phyloP scores from a whole-genome alignment of 2,113 vertebrate species.

The Hemicordylus capensis region DNA sequence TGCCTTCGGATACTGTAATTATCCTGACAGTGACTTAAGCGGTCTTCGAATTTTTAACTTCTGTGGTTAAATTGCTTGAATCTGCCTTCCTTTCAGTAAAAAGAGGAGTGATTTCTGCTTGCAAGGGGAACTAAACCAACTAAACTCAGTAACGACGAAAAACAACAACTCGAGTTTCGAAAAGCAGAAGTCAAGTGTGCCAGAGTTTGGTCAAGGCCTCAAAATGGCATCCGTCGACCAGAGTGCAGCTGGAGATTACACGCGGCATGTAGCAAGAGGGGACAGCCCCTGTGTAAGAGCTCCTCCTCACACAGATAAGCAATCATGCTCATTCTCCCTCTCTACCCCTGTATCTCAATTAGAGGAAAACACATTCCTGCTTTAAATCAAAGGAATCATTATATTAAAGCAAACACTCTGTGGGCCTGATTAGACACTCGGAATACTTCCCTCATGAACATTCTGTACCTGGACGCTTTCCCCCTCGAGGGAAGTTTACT shows the following conservation, averaged over 20 bases:
- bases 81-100: too few species aligned
- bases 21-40: too few species aligned
- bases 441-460: constrained; percentile 62
- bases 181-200: background rate
- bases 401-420: constrained; percentile 57
- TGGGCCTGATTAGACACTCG: constrained; percentile 1
- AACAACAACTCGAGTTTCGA: background rate
- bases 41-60: too few species aligned
- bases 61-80: too few species aligned
- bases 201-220: background rate
- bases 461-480: constrained; percentile 60
- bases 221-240: background rate
- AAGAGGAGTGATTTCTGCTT: too few species aligned
- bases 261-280: too few species aligned
- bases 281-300: background rate
- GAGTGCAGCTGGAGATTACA: background rate
- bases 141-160: too few species aligned
- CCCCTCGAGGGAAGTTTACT: constrained; percentile 62
- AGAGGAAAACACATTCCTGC: constrained; percentile 32
- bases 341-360: constrained; percentile 9
- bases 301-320: fast-evolving
- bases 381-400: constrained; percentile 27
- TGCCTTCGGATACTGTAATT: too few species aligned
- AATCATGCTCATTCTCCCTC: background rate
- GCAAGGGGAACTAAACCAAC: too few species aligned